Evolutionary conservation across 30 jellyfish, hydroid and myxozoan genomes (phyloP), one percentile per base, ranked within the genome.

Genomic region (Pseudorhiza aurosa): DNA sequence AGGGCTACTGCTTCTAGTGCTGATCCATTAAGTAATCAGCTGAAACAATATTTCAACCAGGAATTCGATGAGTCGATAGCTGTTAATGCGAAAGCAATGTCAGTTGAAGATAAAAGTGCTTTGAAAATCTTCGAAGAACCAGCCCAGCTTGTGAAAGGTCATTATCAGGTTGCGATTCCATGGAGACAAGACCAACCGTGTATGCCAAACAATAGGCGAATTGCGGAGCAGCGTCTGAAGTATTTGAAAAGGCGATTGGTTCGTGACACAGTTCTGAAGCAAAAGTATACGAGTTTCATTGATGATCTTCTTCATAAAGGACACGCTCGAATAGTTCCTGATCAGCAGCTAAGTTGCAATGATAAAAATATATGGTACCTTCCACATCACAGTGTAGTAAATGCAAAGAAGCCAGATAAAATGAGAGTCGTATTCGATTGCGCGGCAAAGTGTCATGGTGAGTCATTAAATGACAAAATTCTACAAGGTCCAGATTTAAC

Each of bases 391-490:
- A 40, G 58, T 4, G 89, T 85, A 17, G n/a, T 33, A n/a, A 32
- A 71, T 37, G 77, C 95, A 22, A 83, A 83, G 71, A 83, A 83
- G 40, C 93, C 93, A 2, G 87, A 68, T 21, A 81, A 65, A 40
- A 39, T 53, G 30, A 49, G 94, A 32, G 55, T 83, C 26, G 88
- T 83, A 24, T 83, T 83, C 47, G 90, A 84, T 78, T 68, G 87
- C 28, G 76, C 96, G 10, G 90, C 90, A 27, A 85, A 73, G 72
- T 67, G 15, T 70, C 27, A 47, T 18, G 79, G 81, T 44, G 51
- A 19, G 18, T 85, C 90, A 14, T 59, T 85, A 37, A 85, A 83
- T 39, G 76, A 31, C 26, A 39, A 71, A 14, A 57, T 83, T 8
- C 49, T 72, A 15, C 89, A 71, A 19, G 95, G 95, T 2, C 89